Conservation (phyloP, 1,140 invertebrate species). For the Leptonema lineaticorne region DNA sequence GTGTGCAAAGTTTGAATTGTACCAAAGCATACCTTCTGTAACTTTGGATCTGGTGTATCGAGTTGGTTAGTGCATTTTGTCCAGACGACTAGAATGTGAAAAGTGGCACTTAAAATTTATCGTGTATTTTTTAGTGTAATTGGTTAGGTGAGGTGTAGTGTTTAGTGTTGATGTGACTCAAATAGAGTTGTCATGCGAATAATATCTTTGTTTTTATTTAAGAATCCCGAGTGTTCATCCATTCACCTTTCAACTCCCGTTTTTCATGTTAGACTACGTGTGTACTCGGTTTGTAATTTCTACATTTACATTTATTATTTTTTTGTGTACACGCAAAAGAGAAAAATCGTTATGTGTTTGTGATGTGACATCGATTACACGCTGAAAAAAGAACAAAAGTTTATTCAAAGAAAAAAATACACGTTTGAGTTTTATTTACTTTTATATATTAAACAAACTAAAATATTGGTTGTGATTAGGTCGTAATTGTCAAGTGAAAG, state of each 20-base stretch:
- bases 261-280: not conserved
- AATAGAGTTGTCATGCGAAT: conserved; percentile 11
- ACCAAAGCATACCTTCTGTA: not conserved
- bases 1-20: not conserved
- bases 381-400: no score
- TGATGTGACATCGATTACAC: not conserved
- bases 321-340: not conserved
- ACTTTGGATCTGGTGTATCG: not conserved
- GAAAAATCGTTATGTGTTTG: not conserved
- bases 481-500: not conserved
- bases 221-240: conserved; percentile 11
- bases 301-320: not conserved
- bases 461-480: not conserved
- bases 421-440: not conserved
- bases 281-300: not conserved
- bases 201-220: conserved; percentile 20
- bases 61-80: not conserved
- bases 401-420: no score
- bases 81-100: not conserved
- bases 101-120: not conserved
- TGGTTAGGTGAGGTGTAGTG: conserved; percentile 26
- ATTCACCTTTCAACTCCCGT: not conserved
- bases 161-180: conserved; percentile 24
- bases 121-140: not conserved
- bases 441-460: not conserved